Evolutionary conservation across 37 sponge, comb jelly and placozoan genomes (phyloP).

Genomic region (Dysidea cf. avara): DNA sequence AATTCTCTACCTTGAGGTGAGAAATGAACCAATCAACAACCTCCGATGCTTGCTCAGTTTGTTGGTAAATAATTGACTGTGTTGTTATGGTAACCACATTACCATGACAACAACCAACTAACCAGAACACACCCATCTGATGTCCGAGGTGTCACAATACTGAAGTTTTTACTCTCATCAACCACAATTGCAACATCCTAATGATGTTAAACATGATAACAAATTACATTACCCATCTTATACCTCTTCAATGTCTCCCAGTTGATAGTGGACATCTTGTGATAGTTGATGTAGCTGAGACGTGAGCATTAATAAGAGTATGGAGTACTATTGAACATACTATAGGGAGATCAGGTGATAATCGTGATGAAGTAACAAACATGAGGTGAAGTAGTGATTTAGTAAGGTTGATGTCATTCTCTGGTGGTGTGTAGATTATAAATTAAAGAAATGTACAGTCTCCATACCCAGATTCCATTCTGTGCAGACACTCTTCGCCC

Average conservation of each 20-base stretch:
- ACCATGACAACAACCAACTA: neutral
- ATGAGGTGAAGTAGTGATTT: too few relatives aligned
- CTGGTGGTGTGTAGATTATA: too few relatives aligned
- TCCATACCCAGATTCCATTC: too few relatives aligned
- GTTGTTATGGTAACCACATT: neutral
- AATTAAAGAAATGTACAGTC: too few relatives aligned
- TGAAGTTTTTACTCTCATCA: slow-evolving; percentile 16
- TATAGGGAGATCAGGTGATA: too few relatives aligned
- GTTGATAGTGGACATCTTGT: slow-evolving; percentile 72
- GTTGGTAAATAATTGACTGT: slow-evolving; percentile 39
- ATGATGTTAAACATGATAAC: neutral
- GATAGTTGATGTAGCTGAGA: too few relatives aligned
- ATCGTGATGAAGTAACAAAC: too few relatives aligned
- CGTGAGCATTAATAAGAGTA: too few relatives aligned
- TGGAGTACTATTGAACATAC: too few relatives aligned
- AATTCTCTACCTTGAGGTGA: slow-evolving; percentile 50
- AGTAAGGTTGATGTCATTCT: too few relatives aligned
- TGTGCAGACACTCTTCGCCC: too few relatives aligned
- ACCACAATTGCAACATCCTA: slow-evolving; percentile 17
- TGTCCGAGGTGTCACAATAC: slow-evolving; percentile 53
- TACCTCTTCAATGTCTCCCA: slow-evolving; percentile 92
- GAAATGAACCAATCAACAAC: slow-evolving; percentile 50
- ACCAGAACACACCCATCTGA: slow-evolving; percentile 38
- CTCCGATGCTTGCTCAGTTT: slow-evolving; percentile 26
- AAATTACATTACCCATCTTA: too few relatives aligned